A percentile compares a stretch with the other conserved stretches of the same genome.
phyloP scores from a whole-genome alignment of 2,797 vertebrate genomes.

The Acipenser oxyrinchus region DNA sequence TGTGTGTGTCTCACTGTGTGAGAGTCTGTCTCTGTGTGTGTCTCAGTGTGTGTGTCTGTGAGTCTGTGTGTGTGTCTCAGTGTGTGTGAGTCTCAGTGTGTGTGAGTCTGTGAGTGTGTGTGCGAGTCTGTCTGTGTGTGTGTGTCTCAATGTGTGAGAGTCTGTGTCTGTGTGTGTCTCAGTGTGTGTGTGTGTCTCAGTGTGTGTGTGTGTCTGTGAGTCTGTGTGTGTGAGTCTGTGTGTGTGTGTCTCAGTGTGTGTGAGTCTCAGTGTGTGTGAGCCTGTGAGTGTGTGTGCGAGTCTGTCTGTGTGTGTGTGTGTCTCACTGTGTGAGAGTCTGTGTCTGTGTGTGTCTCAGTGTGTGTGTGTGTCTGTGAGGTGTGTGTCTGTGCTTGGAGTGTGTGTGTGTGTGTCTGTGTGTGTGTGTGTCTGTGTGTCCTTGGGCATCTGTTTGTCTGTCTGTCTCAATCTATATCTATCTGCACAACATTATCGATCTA shows the following conservation, averaged over 20 bases:
- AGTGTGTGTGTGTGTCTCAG: background rate
- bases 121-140: background rate
- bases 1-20: background rate
- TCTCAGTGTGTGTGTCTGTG: background rate
- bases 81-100: background rate
- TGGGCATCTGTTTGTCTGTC: conserved; percentile 37
- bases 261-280: no score
- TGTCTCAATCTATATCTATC: background rate
- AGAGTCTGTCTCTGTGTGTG: background rate
- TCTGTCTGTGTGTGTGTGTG: background rate
- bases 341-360: background rate
- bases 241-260: no score
- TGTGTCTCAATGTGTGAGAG: background rate
- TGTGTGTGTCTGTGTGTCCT: conserved; percentile 16
- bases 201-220: background rate
- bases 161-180: background rate
- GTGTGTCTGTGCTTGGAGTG: background rate
- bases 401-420: conserved; percentile 33
- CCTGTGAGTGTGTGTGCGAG: no score
- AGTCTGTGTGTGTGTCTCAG: background rate
- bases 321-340: background rate
- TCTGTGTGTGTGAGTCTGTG: no score
- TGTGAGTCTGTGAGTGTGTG: conserved; percentile 35
- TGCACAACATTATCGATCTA: conserved; percentile 9
- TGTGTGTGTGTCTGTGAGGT: background rate